Evolutionary conservation across 2,888 invertebrate genomes (phyloP).

Genomic region (Bellardia pandia): DNA sequence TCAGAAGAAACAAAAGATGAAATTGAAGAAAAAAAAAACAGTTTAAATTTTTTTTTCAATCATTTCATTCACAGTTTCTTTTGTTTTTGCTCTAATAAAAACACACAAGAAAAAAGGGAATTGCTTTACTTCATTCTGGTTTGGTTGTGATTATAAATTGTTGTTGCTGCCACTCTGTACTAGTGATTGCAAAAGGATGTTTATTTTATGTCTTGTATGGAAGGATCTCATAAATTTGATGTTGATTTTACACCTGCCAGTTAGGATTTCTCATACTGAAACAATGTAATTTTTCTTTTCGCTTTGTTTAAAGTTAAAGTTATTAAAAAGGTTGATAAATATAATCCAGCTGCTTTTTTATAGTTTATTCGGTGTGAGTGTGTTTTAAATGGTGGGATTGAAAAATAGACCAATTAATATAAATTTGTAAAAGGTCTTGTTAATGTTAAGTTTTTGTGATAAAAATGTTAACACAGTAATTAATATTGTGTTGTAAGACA

Average conservation of each 20-base stretch:
- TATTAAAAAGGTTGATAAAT: conserved; percentile 14
- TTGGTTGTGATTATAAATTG: conserved; percentile 47
- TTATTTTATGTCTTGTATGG: conserved; percentile 13
- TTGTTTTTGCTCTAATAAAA: conserved; percentile 40
- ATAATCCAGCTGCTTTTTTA: conserved; percentile 21
- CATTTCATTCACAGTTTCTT: conserved; percentile 40
- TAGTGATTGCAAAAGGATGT: conserved; percentile 35
- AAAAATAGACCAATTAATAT: conserved; percentile 6
- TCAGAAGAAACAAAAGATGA: conserved; percentile 1
- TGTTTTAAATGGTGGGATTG: conserved; percentile 19
- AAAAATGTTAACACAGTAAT: not conserved
- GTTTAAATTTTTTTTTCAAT: conserved; percentile 30
- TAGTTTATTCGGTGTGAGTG: conserved; percentile 1
- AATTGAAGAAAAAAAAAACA: not conserved
- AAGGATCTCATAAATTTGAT: conserved; percentile 55
- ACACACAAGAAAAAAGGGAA: conserved; percentile 30
- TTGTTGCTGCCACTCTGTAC: conserved; percentile 1
- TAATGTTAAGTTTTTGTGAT: not conserved
- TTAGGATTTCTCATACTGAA: conserved; percentile 42
- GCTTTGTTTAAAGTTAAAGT: not conserved
- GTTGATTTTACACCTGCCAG: conserved; percentile 67
- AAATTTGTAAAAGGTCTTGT: conserved; percentile 32
- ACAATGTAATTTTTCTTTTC: conserved; percentile 10
- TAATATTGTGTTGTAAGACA: not conserved
- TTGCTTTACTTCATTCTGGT: conserved; percentile 49